Percentiles rank a stretch among this genome's conserved stretches.
These are phyloP conservation scores for Melipona bicolor DNA, from an alignment of 2,888 invertebrate genomes.

Conservation along the genomic window DNA sequence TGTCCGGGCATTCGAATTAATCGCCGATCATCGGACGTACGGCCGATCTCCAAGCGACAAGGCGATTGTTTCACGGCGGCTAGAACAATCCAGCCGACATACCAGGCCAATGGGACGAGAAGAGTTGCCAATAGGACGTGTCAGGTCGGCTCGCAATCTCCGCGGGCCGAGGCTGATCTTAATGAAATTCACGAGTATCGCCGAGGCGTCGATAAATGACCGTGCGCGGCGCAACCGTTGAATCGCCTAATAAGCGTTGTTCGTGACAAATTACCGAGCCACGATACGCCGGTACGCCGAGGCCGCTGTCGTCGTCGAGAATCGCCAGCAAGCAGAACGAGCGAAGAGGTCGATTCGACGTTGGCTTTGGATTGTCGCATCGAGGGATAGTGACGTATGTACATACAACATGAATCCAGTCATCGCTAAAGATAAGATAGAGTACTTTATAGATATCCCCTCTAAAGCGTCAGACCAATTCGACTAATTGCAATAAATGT, in stretches of 20 bases:
- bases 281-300: conserved; percentile 81
- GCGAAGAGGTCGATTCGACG: conserved; percentile 61
- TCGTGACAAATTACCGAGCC: conserved; percentile 82
- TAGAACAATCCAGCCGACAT: conserved; percentile 41
- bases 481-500: too few species aligned
- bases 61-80: conserved; percentile 10
- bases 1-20: conserved; percentile 28
- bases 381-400: conserved; percentile 71
- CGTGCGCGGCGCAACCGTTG: conserved; percentile 74
- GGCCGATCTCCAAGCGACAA: conserved; percentile 11
- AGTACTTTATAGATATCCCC: too few species aligned
- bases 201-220: conserved; percentile 81
- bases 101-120: conserved; percentile 22
- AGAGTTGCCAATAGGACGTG: conserved; percentile 34
- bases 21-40: conserved; percentile 22
- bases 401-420: conserved; percentile 79
- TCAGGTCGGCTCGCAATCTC: conserved; percentile 71
- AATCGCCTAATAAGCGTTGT: conserved; percentile 83
- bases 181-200: conserved; percentile 81
- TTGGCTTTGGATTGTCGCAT: conserved; percentile 78
- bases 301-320: conserved; percentile 52
- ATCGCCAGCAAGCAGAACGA: conserved; percentile 39
- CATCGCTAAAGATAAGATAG: too few species aligned
- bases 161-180: conserved; percentile 64
- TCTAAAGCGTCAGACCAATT: too few species aligned